phyloP scores from a whole-genome alignment of 2,797 vertebrate genomes.

The Lindbergichthys nudifrons region DNA sequence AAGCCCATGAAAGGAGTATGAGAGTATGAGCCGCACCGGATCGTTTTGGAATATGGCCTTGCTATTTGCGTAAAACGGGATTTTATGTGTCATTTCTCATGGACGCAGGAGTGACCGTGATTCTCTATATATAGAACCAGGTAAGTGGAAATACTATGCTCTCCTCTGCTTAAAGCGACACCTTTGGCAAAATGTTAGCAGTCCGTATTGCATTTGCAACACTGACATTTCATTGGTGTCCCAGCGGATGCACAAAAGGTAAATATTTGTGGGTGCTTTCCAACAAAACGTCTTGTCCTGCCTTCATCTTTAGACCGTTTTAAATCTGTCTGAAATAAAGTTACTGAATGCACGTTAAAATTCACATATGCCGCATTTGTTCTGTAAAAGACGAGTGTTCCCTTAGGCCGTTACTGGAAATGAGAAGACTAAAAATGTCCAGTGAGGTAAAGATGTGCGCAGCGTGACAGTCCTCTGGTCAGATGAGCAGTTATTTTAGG shows the following conservation, averaged over 20 bases:
- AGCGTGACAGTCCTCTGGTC: constrained; percentile 72
- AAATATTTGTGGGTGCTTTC: constrained; percentile 7
- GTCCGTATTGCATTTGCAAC: constrained; percentile 8
- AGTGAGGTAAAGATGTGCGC: constrained; percentile 56
- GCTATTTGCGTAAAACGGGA: constrained; percentile 40
- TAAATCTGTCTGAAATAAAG: not conserved
- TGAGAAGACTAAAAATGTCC: constrained; percentile 39
- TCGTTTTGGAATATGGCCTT: constrained; percentile 35
- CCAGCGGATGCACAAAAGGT: constrained; percentile 1
- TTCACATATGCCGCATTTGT: not conserved
- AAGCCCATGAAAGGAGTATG: constrained; percentile 48
- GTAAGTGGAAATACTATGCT: constrained; percentile 59
- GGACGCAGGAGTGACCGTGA: constrained; percentile 43
- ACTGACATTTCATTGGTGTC: not conserved
- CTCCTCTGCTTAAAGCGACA: not conserved
- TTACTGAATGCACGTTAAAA: not conserved
- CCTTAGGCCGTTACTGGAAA: constrained; percentile 35
- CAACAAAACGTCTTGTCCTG: not conserved
- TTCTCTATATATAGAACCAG: constrained; percentile 51
- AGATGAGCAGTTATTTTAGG: constrained; percentile 82
- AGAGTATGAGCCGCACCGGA: constrained; percentile 28
- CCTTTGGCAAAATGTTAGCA: constrained; percentile 8
- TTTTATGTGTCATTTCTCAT: constrained; percentile 50
- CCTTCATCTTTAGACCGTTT: not conserved
- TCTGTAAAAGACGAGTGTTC: not conserved